Base-by-base conservation (phyloP, 1,140 invertebrate genomes). In the Hesperophylax magnus region DNA sequence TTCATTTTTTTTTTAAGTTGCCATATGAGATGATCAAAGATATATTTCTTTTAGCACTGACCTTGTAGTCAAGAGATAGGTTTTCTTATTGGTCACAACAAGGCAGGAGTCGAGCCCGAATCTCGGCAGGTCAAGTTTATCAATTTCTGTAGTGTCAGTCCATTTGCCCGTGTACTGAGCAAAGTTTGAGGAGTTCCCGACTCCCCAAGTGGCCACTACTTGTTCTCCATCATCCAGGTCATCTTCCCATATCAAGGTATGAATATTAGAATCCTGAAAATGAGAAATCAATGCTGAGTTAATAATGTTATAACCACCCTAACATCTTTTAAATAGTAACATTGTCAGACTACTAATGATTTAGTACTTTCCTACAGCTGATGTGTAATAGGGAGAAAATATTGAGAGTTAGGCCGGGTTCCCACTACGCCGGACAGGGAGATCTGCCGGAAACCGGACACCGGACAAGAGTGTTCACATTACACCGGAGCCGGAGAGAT, bases 161-260 rank as follows among this genome's bases (percentile, higher is more conserved):
- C 82, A 84, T 18, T 81, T 79, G 52, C 71, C 56, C 3, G 20
- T 52, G 31, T 81, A 77, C 20, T 18, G 53, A 39, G 82, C 77
- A 67, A 76, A 56, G 34, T 47, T 75, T 20, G 60, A 53, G 14
- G 63, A 76, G 47, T 79, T 58, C 27, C 56, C 56, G 22, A 77
- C 69, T 22, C 77, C 80, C 78, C 52, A 81, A 0, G 80, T 78
- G 15, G 72, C 80, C 47, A 84, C 61, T 7, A 84, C 71, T 20
- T 80, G 52, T 24, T 84, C 82, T 18, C 60, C 80, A 14, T 84
- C 80, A 39, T 75, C 80, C 17, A 84, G 78, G 15, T 75, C 77
- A 80, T 81, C 80, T 67, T 81, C 80, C 78, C 80, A 84, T 54
- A 84, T 63, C n/a, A 76, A 63, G 11, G 71, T 76, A 60, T 79